Percentiles rank a stretch among this genome's conserved stretches.
phyloP scores from a whole-genome alignment of 2,888 invertebrate genomes.

The Drosophila flavopinicola region DNA sequence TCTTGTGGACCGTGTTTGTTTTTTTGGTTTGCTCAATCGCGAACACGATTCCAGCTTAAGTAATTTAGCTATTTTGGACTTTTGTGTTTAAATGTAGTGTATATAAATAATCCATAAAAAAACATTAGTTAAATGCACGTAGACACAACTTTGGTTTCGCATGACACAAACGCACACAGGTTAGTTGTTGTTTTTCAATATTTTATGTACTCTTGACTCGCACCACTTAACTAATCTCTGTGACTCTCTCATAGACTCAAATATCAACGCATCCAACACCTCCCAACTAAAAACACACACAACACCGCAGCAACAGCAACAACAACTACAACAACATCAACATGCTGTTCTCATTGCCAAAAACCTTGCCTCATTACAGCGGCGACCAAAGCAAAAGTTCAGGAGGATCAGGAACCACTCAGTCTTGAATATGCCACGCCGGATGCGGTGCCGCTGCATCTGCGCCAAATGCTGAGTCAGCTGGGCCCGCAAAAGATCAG shows the following conservation, averaged over 20 bases:
- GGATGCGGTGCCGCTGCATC: constrained; percentile 73
- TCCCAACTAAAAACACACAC: constrained; percentile 30
- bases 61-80: constrained; percentile 3
- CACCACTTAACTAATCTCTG: constrained; percentile 40
- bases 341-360: constrained; percentile 34
- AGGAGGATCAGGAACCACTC: constrained; percentile 23
- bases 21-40: constrained; percentile 7
- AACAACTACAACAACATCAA: constrained; percentile 18
- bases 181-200: constrained; percentile 32
- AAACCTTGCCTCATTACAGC: constrained; percentile 57
- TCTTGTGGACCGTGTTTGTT: background rate
- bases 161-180: constrained; percentile 43
- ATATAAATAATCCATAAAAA: constrained; percentile 22
- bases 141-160: constrained; percentile 33
- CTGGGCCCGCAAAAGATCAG: constrained; percentile 4
- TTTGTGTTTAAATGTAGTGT: constrained; percentile 21
- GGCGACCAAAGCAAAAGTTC: background rate
- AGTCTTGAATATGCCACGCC: constrained; percentile 76
- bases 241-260: constrained; percentile 37
- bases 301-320: constrained; percentile 37
- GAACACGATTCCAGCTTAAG: background rate
- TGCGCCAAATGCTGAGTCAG: constrained; percentile 65
- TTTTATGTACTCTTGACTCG: constrained; percentile 8
- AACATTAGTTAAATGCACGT: constrained; percentile 30
- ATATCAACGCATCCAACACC: constrained; percentile 11